These are phyloP conservation scores for Leptopilina syphax DNA, from an alignment of 2,888 invertebrate species.

Conservation along the genomic window DNA sequence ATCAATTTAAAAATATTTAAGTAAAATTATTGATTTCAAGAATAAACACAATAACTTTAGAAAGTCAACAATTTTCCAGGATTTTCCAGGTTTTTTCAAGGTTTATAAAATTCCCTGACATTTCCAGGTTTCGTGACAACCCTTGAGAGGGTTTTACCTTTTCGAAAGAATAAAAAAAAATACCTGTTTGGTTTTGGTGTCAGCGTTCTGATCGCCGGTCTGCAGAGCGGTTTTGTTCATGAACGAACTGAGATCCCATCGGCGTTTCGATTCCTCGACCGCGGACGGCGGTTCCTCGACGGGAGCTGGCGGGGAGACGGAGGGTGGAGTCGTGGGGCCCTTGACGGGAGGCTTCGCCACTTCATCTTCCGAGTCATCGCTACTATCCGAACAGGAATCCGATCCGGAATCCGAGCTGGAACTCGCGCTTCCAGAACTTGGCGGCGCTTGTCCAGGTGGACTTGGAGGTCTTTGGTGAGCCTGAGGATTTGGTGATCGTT, in stretches of 20 bases:
- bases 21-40: too few relatives aligned
- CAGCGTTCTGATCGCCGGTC: conserved; percentile 64
- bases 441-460: conserved; percentile 78
- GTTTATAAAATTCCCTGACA: too few relatives aligned
- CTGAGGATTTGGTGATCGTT: conserved; percentile 49
- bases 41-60: too few relatives aligned
- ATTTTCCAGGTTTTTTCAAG: too few relatives aligned
- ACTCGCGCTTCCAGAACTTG: conserved; percentile 78
- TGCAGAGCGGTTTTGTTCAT: conserved; percentile 69
- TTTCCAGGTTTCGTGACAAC: not conserved
- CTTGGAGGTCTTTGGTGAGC: conserved; percentile 68
- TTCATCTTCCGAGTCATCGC: conserved; percentile 79
- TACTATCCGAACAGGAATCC: conserved; percentile 81
- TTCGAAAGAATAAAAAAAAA: not conserved
- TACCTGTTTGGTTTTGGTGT: conserved; percentile 66
- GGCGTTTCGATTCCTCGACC: conserved; percentile 77
- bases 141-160: too few relatives aligned
- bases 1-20: too few relatives aligned
- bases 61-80: too few relatives aligned
- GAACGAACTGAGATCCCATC: conserved; percentile 75
- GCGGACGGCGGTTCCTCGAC: conserved; percentile 68
- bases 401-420: conserved; percentile 83
- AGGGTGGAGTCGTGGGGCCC: conserved; percentile 75
- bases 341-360: conserved; percentile 56
- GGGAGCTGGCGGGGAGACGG: conserved; percentile 66